Conservation (phyloP, 2,113 vertebrate species). For the Rhea pennata region DNA sequence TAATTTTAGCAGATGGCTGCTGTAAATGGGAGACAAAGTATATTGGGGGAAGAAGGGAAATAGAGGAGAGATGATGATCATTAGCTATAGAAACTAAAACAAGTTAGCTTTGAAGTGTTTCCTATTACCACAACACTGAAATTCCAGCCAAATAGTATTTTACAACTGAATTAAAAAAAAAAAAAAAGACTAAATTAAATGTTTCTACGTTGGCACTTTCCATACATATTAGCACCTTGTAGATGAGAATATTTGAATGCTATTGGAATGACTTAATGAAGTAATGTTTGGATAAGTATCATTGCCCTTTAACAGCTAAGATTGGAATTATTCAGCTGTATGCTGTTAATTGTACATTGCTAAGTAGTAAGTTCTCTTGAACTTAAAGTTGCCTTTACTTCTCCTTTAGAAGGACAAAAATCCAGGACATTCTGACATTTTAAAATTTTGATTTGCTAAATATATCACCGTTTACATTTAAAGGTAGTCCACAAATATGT, state of each 20-base stretch:
- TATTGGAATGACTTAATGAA: neutral
- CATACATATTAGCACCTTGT: neutral
- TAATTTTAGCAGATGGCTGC: slow-evolving; percentile 41
- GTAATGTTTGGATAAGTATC: neutral
- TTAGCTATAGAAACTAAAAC: neutral
- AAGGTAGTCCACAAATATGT: neutral
- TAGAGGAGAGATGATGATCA: neutral
- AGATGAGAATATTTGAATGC: neutral
- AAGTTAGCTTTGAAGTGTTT: neutral
- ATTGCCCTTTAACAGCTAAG: neutral
- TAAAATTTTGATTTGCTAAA: neutral
- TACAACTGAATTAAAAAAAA: fast-evolving
- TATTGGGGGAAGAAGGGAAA: neutral
- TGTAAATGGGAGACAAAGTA: slow-evolving; percentile 10
- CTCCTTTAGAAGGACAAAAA: neutral
- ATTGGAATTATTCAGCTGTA: neutral
- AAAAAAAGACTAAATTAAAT: neutral
- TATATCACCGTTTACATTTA: neutral
- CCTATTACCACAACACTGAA: neutral
- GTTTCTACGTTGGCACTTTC: neutral
- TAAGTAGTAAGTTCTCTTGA: neutral
- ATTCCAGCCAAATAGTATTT: neutral
- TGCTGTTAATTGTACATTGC: neutral
- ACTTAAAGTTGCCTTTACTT: neutral
- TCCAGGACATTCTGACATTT: neutral